Percentiles rank a stretch among this genome's conserved stretches.
Conservation (phyloP, 2,888 invertebrate species). For the Palloptera scutellata region DNA sequence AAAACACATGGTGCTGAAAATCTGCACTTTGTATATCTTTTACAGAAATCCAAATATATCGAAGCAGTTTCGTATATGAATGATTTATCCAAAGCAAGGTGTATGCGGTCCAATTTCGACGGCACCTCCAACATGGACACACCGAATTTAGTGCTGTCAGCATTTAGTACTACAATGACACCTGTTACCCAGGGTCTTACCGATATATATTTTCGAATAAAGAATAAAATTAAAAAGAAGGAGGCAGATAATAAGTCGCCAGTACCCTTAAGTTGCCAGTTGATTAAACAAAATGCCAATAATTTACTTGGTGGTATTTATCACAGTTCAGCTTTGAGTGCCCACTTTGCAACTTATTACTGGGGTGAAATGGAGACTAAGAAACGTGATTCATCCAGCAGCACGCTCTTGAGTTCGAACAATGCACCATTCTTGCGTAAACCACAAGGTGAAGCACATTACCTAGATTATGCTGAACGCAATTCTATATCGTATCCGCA, state of each 20-base stretch:
- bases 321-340: constrained; percentile 56
- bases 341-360: constrained; percentile 55
- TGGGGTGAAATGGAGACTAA: constrained; percentile 44
- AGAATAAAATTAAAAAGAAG: constrained; percentile 49
- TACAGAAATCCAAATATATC: constrained; percentile 60
- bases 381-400: constrained; percentile 29
- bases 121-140: constrained; percentile 42
- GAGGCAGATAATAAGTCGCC: constrained; percentile 45
- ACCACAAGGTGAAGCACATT: constrained; percentile 45
- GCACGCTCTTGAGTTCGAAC: constrained; percentile 43
- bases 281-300: constrained; percentile 55
- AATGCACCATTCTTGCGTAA: constrained; percentile 59
- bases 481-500: constrained; percentile 50
- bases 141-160: constrained; percentile 54
- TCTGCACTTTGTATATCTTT: constrained; percentile 57
- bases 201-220: constrained; percentile 56
- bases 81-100: constrained; percentile 49
- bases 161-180: constrained; percentile 60
- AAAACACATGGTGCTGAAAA: constrained; percentile 52
- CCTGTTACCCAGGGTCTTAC: constrained; percentile 57
- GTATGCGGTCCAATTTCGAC: constrained; percentile 29
- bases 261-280: constrained; percentile 57
- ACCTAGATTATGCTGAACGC: constrained; percentile 33
- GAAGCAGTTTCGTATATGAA: constrained; percentile 61
- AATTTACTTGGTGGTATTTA: constrained; percentile 55